Conservation (phyloP, 2,888 invertebrate genomes). For the Kryphioiulus occultus region DNA sequence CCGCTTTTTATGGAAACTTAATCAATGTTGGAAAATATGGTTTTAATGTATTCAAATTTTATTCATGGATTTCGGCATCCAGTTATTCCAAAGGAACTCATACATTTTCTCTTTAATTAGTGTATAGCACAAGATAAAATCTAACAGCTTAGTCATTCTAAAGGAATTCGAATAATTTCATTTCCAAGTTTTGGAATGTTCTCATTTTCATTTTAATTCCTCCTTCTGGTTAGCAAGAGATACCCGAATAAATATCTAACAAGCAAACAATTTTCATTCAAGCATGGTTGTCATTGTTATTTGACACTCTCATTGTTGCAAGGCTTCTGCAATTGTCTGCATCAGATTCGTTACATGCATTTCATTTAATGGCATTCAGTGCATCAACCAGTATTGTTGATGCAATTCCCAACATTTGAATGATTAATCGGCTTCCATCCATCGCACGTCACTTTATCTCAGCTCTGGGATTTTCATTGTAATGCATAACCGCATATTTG, state of each 20-base stretch:
- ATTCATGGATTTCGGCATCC: too few relatives aligned
- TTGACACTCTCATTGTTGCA: background rate
- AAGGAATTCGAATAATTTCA: too few relatives aligned
- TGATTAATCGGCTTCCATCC: conserved; percentile 3
- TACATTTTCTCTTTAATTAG: too few relatives aligned
- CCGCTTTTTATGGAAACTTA: too few relatives aligned
- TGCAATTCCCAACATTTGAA: conserved; percentile 2
- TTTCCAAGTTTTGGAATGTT: too few relatives aligned
- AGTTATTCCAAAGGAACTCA: too few relatives aligned
- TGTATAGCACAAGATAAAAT: too few relatives aligned
- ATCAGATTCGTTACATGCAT: background rate
- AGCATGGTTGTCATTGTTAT: background rate
- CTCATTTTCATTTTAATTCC: too few relatives aligned
- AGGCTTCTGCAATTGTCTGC: background rate
- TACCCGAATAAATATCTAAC: background rate
- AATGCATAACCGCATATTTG: conserved; percentile 26
- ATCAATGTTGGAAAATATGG: too few relatives aligned
- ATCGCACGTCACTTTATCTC: background rate
- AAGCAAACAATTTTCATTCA: background rate
- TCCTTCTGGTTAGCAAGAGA: too few relatives aligned
- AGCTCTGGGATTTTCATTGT: conserved; percentile 20
- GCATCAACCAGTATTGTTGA: background rate
- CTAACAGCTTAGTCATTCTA: too few relatives aligned
- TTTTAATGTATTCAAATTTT: too few relatives aligned
- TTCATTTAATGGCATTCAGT: background rate